Conservation (phyloP, 2,113 vertebrate species). For the Gadus macrocephalus region DNA sequence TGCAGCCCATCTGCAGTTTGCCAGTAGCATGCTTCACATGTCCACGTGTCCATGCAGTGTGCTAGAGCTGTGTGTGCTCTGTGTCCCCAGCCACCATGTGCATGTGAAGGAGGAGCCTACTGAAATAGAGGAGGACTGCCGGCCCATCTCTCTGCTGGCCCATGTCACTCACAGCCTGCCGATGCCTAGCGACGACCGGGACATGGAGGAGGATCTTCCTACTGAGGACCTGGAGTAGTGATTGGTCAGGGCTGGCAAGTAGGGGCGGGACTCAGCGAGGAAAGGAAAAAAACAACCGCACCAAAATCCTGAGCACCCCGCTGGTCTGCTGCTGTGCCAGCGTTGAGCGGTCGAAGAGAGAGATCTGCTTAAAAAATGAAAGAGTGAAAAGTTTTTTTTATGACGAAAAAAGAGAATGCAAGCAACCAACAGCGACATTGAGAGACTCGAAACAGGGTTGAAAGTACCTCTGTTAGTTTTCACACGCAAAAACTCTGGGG, state of each 20-base stretch:
- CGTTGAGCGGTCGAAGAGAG: slow-evolving; percentile 51
- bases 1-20: not conserved
- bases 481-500: slow-evolving; percentile 65
- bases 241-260: slow-evolving; percentile 36
- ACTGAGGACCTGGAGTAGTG: slow-evolving; percentile 92
- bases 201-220: slow-evolving; percentile 92
- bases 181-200: slow-evolving; percentile 84
- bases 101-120: slow-evolving; percentile 98
- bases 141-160: slow-evolving; percentile 82
- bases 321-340: slow-evolving; percentile 30
- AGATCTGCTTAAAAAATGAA: slow-evolving; percentile 47
- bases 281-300: not conserved
- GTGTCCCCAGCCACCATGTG: slow-evolving; percentile 78
- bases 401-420: slow-evolving; percentile 53
- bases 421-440: slow-evolving; percentile 64
- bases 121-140: slow-evolving; percentile 86
- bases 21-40: not conserved
- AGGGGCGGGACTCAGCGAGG: slow-evolving; percentile 49
- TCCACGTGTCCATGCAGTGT: not conserved
- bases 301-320: slow-evolving; percentile 15
- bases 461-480: slow-evolving; percentile 62
- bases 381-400: slow-evolving; percentile 39
- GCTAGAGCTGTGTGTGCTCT: not conserved
- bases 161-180: slow-evolving; percentile 82
- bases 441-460: slow-evolving; percentile 76